Evolutionary conservation across 2,113 vertebrate genomes (phyloP).

Genomic region (Andinoacara biseriatus): DNA sequence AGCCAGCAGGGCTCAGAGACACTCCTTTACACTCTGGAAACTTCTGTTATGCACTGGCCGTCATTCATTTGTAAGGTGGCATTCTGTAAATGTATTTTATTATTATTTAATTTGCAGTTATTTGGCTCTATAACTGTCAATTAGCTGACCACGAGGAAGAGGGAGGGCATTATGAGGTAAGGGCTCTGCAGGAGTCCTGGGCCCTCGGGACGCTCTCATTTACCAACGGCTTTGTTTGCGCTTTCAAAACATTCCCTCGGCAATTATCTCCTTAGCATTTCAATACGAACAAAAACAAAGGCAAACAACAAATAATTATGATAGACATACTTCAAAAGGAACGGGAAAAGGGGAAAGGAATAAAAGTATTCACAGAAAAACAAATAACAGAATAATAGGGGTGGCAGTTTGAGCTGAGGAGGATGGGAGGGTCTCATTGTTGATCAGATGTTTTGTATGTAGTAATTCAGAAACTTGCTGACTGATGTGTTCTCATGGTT

Average conservation of each 20-base stretch:
- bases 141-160: slow-evolving; percentile 31
- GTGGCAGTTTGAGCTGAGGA: slow-evolving; percentile 17
- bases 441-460: slow-evolving; percentile 25
- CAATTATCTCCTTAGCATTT: slow-evolving; percentile 71
- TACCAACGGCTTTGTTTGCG: slow-evolving; percentile 44
- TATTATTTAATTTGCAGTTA: slow-evolving; percentile 32
- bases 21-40: neutral
- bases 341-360: slow-evolving; percentile 19
- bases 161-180: slow-evolving; percentile 4
- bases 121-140: slow-evolving; percentile 23
- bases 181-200: slow-evolving; percentile 28
- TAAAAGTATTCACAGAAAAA: slow-evolving; percentile 31
- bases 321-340: slow-evolving; percentile 62
- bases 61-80: neutral
- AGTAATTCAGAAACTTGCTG: slow-evolving; percentile 25
- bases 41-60: neutral
- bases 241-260: slow-evolving; percentile 56
- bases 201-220: slow-evolving; percentile 44
- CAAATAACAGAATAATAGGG: slow-evolving; percentile 16
- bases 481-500: slow-evolving; percentile 27
- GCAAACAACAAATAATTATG: slow-evolving; percentile 59
- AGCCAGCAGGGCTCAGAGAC: neutral
- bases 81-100: neutral
- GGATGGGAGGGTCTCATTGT: slow-evolving; percentile 37
- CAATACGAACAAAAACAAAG: slow-evolving; percentile 62